Evolutionary conservation across 2,888 invertebrate species (phyloP).

Genomic region (Caenorhabditis angaria): DNA sequence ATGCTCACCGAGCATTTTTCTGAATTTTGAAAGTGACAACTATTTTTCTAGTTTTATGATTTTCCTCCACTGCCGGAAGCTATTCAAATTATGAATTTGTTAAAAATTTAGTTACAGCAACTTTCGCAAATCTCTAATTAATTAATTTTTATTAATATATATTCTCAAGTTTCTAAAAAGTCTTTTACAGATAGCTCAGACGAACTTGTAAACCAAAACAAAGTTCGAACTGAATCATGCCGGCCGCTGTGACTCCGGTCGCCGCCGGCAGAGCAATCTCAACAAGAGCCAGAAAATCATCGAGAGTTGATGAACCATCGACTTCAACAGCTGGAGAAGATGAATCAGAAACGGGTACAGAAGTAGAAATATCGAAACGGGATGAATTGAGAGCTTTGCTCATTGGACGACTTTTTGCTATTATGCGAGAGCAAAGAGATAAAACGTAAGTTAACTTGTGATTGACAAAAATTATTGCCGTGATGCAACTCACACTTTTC

Average conservation of each 20-base stretch:
- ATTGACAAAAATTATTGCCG: background rate
- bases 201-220: background rate
- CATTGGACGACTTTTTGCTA: slow-evolving; percentile 8
- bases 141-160: too few relatives aligned
- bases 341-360: background rate
- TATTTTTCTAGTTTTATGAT: too few relatives aligned
- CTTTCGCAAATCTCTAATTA: too few relatives aligned
- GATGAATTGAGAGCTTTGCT: slow-evolving; percentile 6
- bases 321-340: slow-evolving; percentile 13
- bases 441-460: slow-evolving; percentile 6
- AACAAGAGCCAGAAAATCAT: slow-evolving; percentile 12
- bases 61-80: too few relatives aligned
- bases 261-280: slow-evolving; percentile 7
- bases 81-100: too few relatives aligned
- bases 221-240: slow-evolving; percentile 15
- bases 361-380: slow-evolving; percentile 1
- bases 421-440: slow-evolving; percentile 12
- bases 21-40: background rate
- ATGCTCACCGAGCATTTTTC: background rate
- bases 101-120: too few relatives aligned
- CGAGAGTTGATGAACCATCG: slow-evolving; percentile 24
- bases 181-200: too few relatives aligned
- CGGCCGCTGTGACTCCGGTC: slow-evolving; percentile 13
- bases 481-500: too few relatives aligned
- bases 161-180: background rate